Conservation (phyloP, 2,113 vertebrate genomes). For the Chaenocephalus aceratus region DNA sequence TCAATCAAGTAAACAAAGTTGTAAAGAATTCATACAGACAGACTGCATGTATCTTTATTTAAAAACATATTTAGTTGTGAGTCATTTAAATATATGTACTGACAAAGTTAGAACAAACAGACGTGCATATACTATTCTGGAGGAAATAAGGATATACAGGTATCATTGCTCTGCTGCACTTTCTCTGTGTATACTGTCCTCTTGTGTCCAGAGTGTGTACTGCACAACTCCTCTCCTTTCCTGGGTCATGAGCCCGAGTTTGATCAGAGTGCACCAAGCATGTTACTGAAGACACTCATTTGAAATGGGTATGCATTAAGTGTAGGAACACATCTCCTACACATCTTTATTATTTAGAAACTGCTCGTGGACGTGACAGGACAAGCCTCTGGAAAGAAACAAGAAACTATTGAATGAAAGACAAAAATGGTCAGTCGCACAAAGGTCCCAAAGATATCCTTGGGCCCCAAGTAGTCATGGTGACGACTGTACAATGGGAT, state of each 20-base stretch:
- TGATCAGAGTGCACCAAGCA: background rate
- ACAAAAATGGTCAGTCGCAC: background rate
- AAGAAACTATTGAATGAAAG: background rate
- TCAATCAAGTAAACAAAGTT: background rate
- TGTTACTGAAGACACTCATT: background rate
- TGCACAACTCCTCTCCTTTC: constrained; percentile 22
- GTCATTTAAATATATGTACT: background rate
- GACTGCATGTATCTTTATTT: background rate
- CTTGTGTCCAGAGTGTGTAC: constrained; percentile 56
- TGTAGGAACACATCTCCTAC: background rate
- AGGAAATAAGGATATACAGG: background rate
- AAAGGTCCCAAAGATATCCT: background rate
- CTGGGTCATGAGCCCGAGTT: background rate
- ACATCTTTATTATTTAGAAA: background rate
- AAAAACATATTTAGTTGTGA: background rate
- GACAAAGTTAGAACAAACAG: background rate
- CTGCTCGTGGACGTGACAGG: background rate
- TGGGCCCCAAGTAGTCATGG: background rate
- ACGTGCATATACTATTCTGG: background rate
- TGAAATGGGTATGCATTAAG: background rate
- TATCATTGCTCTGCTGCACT: background rate
- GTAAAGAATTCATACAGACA: background rate
- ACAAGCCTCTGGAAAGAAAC: background rate
- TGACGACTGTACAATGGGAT: constrained; percentile 16
- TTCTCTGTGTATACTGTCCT: constrained; percentile 51